Base-by-base conservation (phyloP, 2,113 vertebrate genomes). In the Peromyscus leucopus region DNA sequence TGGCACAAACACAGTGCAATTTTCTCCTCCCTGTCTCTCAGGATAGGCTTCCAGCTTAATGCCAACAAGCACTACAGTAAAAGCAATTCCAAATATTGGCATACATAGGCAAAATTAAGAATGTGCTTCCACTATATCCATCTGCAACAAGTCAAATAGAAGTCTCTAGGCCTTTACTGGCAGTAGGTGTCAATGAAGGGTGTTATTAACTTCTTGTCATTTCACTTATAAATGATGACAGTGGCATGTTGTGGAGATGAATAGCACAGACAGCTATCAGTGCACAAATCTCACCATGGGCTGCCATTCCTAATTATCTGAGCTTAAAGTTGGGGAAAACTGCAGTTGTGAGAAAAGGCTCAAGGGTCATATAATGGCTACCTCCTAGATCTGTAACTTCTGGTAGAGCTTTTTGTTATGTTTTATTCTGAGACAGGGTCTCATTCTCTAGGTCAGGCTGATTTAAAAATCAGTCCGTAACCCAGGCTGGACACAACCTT, bases 71-170 rank as follows among this genome's bases (percentile, higher is more conserved):
- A 90, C 63, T 95, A 21, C 36, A 95, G 31, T 86, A 71, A 96
- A 96, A 89, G 55, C 26, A 92, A 76, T 79, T 72, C 48, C 63
- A 95, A 97, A 94, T 90, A 95, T 75, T 95, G 86, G 75, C 17
- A 94, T 87, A 28, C 26, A 61, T 72, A 94, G 46, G 72, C 72
- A 92, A 96, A 96, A 92, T 78, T 83, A 63, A 92, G 63, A 84
- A 57, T 61, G 69, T 79, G 13, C 7, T 95, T 94, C 11, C 42
- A 42, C 83, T 88, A 87, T 31, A 48, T 33, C 16, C 78, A 33
- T 95, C 85, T 94, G 28, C 24, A 87, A 79, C 36, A 95, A 76
- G 55, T 90, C 96, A 74, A 39, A 36, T 6, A 79, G 57, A 90
- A 67, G 76, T 13, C 12, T 48, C 55, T 24, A 22, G 9, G 19